phyloP scores from a whole-genome alignment of 2,113 vertebrate species.

The Thryonomys swinderianus region DNA sequence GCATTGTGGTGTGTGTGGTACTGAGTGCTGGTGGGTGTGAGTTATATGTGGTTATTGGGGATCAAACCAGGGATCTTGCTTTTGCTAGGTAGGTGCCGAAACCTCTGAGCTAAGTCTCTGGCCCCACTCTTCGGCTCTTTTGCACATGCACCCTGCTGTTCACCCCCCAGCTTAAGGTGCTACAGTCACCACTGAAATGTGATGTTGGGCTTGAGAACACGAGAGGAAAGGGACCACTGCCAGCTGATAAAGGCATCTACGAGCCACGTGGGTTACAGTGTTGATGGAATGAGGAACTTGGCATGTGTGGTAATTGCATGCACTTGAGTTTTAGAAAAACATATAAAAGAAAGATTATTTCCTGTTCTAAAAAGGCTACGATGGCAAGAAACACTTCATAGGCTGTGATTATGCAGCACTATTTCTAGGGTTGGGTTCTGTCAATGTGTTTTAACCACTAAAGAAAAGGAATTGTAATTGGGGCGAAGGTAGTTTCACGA shows the following conservation, averaged over 20 bases:
- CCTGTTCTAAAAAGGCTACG: conserved; percentile 2
- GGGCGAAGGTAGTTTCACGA: conserved; percentile 42
- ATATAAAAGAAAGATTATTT: conserved; percentile 38
- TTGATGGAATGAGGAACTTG: neutral
- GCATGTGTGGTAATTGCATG: neutral
- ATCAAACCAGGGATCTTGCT: too few relatives aligned
- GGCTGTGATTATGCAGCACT: neutral
- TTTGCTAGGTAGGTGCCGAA: too few relatives aligned
- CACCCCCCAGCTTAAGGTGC: neutral
- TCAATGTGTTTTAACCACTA: conserved; percentile 4
- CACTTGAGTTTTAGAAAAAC: conserved; percentile 48
- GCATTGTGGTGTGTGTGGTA: too few relatives aligned
- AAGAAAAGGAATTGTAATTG: conserved; percentile 60
- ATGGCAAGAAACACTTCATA: conserved; percentile 20
- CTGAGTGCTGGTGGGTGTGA: too few relatives aligned
- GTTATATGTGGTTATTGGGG: too few relatives aligned
- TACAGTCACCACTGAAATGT: neutral
- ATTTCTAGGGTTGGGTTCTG: conserved; percentile 19
- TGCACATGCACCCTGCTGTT: neutral
- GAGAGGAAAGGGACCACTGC: neutral
- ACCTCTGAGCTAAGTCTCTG: too few relatives aligned
- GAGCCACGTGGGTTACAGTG: neutral
- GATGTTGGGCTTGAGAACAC: neutral
- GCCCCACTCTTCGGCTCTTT: neutral
- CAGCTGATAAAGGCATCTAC: neutral